Conservation (phyloP, 2,113 vertebrate species). For the Lepus americanus region DNA sequence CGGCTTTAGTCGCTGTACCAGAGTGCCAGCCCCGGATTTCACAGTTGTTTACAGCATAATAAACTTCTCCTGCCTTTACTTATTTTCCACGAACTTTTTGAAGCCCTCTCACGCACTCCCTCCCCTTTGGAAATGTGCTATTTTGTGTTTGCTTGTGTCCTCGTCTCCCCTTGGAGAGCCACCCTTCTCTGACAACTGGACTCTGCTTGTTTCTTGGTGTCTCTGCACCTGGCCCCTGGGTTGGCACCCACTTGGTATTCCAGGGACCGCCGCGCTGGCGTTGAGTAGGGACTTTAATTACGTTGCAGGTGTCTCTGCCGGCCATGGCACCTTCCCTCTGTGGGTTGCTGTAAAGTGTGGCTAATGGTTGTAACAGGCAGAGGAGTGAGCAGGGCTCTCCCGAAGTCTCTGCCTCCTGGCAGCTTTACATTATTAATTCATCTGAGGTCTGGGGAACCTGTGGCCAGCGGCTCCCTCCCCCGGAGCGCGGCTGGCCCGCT, state of each 20-base stretch:
- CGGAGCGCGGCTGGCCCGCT: slow-evolving; percentile 80
- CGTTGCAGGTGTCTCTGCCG: slow-evolving; percentile 60
- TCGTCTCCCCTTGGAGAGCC: neutral
- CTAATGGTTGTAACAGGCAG: slow-evolving; percentile 79
- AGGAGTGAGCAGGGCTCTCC: slow-evolving; percentile 75
- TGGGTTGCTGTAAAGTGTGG: slow-evolving; percentile 69
- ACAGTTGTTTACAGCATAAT: too few species aligned
- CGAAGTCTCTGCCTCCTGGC: slow-evolving; percentile 63
- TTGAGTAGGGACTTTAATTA: slow-evolving; percentile 40
- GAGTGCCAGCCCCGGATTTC: too few species aligned
- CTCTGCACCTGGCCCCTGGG: neutral
- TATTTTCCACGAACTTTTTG: too few species aligned
- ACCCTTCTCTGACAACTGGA: neutral
- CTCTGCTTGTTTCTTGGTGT: neutral
- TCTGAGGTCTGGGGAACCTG: slow-evolving; percentile 79
- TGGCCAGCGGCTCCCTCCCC: slow-evolving; percentile 68
- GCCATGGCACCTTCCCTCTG: slow-evolving; percentile 64
- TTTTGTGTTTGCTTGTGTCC: neutral
- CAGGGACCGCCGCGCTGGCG: neutral
- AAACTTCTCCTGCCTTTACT: too few species aligned
- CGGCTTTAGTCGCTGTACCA: too few species aligned
- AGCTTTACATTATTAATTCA: slow-evolving; percentile 83
- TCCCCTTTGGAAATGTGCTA: neutral
- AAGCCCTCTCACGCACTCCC: too few species aligned
- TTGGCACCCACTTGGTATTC: neutral